Evolutionary conservation across 2,888 invertebrate genomes (phyloP).

Genomic region (Stegophylla sp.): DNA sequence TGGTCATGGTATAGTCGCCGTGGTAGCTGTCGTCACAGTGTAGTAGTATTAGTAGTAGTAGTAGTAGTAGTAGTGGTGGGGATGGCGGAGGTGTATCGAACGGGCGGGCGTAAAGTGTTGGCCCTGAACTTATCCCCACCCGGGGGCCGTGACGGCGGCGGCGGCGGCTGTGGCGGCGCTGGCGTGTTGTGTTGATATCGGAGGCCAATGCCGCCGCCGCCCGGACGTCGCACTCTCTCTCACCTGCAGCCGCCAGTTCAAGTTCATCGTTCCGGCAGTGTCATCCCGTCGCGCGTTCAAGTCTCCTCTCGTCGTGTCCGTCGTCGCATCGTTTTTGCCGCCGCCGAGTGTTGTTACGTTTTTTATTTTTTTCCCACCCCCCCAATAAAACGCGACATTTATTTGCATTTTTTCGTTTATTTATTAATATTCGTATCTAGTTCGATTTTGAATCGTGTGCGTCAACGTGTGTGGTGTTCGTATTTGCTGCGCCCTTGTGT

Average conservation of each 20-base stretch:
- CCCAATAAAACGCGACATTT: not conserved
- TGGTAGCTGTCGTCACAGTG: not conserved
- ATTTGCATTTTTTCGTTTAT: slow-evolving; percentile 1
- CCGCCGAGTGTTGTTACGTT: slow-evolving; percentile 20
- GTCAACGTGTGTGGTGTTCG: not conserved
- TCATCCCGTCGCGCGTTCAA: slow-evolving; percentile 56
- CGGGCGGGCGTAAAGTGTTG: slow-evolving; percentile 42
- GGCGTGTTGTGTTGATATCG: slow-evolving; percentile 58
- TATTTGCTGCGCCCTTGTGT: not conserved
- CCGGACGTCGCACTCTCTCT: slow-evolving; percentile 59
- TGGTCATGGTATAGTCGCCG: slow-evolving; percentile 7
- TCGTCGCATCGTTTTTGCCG: not conserved
- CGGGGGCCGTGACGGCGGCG: slow-evolving; percentile 12
- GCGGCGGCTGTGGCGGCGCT: slow-evolving; percentile 31
- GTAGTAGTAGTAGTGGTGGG: slow-evolving; percentile 20
- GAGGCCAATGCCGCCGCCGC: slow-evolving; percentile 58
- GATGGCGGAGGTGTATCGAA: not conserved
- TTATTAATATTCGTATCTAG: not conserved
- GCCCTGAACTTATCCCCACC: slow-evolving; percentile 59
- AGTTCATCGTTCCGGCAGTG: slow-evolving; percentile 57
- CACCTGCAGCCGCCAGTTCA: slow-evolving; percentile 58
- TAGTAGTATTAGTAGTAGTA: too few species aligned
- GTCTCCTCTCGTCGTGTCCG: slow-evolving; percentile 49
- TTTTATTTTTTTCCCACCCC: too few species aligned
- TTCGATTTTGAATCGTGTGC: slow-evolving; percentile 3